Evolutionary conservation across 1,140 invertebrate species (phyloP), one percentile per base, ranked within the genome.

Genomic region (Zophobas atratus): DNA sequence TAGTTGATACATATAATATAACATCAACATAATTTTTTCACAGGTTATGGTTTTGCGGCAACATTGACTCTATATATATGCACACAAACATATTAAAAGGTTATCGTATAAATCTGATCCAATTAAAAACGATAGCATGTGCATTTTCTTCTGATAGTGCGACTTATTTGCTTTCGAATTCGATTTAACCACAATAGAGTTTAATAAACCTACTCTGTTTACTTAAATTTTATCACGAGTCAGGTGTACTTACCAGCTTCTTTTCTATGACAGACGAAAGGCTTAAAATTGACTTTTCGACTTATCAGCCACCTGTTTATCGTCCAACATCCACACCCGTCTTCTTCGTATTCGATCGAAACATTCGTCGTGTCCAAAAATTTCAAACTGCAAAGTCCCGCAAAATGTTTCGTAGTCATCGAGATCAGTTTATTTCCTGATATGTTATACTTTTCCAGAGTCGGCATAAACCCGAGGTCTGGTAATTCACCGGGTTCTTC

Each of bases 291-390:
- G 1, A 82, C 81, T 1, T 80, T 71, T 71, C 76, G 79, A 35
- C 70, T 33, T 71, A 49, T 76, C 48, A 83, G 75, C 83, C 82
- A 83, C 6, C 70, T 36, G 63, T 84, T 83, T 1, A 82, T 79
- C 6, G 56, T 78, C 82, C 81, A 83, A 76, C 83, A 84, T 34
- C 83, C 82, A 70, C 83, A 84, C 4, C 33, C 38, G 6, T 82
- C 33, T 56, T 82, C 33, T 56, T 73, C 34, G 41, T 74, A 82
- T 43, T 74, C 48, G 53, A 78, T 71, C 0, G 80, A 80, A 2
- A 82, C 75, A 78, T 84, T 84, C 1, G 48, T 49, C 20, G 75
- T 83, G 0, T 70, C 56, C 53, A 84, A 79, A 32, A 76, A 73
- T 48, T 82, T 77, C 32, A 84, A 71, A 67, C 80, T 79, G 51